Conservation (phyloP, 2,797 vertebrate species). For the Mormyrus proboscirostris region DNA sequence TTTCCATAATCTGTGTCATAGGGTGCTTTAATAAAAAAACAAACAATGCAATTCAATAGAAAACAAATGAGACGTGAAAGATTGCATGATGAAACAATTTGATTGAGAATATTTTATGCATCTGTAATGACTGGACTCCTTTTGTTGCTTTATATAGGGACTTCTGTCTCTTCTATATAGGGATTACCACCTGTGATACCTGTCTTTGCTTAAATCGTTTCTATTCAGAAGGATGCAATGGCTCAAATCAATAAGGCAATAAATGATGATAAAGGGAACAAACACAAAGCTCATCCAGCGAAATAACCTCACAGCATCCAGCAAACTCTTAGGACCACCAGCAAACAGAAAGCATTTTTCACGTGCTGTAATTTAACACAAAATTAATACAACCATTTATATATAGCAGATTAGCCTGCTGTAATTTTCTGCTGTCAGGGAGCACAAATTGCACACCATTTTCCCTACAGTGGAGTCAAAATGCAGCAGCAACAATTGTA, state of each 20-base stretch:
- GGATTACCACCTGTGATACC: neutral
- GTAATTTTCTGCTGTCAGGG: neutral
- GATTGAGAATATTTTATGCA: neutral
- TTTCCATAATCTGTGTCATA: neutral
- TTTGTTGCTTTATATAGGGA: neutral
- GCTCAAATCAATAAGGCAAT: neutral
- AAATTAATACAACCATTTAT: conserved; percentile 5
- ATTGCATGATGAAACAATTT: neutral
- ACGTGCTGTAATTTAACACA: neutral
- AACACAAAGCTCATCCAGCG: neutral
- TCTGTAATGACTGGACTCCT: neutral
- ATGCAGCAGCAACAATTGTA: neutral
- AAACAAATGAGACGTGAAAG: neutral
- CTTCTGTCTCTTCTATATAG: no score
- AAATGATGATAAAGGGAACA: neutral
- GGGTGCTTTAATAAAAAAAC: neutral
- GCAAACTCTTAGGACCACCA: neutral
- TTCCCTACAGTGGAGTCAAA: neutral
- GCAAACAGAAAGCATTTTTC: neutral
- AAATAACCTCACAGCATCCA: neutral
- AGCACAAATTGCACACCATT: neutral
- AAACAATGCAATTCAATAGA: neutral
- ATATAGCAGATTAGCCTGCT: neutral
- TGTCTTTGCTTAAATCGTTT: neutral
- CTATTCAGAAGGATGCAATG: neutral